phyloP scores from a whole-genome alignment of 2,888 invertebrate genomes.

The Nomada ruficornis region DNA sequence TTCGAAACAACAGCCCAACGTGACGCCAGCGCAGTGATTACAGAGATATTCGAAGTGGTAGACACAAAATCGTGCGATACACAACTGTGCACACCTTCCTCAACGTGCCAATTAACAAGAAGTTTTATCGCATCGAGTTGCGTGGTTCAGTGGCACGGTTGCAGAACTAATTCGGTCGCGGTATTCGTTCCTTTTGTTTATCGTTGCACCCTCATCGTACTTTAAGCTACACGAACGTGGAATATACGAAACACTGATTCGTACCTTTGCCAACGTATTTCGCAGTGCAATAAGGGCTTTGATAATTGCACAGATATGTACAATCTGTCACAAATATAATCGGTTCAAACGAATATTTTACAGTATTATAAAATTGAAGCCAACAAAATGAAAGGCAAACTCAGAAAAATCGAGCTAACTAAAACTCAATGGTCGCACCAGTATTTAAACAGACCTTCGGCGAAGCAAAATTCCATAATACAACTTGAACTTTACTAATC shows the following conservation, averaged over 20 bases:
- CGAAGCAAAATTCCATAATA: too few species aligned
- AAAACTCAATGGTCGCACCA: too few species aligned
- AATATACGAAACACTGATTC: neutral
- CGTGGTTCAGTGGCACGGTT: neutral
- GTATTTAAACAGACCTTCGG: too few species aligned
- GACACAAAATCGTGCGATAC: neutral
- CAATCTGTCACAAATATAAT: too few species aligned
- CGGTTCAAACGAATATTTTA: too few species aligned
- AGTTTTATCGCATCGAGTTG: constrained; percentile 20
- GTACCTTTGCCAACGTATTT: constrained; percentile 18
- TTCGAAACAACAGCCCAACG: neutral
- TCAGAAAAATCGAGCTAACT: too few species aligned
- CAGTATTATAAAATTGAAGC: too few species aligned
- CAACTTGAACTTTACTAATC: too few species aligned
- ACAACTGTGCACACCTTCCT: neutral
- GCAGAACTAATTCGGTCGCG: neutral
- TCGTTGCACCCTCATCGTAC: constrained; percentile 11
- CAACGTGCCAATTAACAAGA: constrained; percentile 12
- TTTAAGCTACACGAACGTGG: constrained; percentile 26
- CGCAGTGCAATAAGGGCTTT: neutral
- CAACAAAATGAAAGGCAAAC: too few species aligned
- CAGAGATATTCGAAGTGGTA: neutral
- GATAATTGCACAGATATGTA: neutral
- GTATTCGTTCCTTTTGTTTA: constrained; percentile 8
- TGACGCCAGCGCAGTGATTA: neutral